phyloP scores from a whole-genome alignment of 2,113 vertebrate species.

The Zootoca vivipara region DNA sequence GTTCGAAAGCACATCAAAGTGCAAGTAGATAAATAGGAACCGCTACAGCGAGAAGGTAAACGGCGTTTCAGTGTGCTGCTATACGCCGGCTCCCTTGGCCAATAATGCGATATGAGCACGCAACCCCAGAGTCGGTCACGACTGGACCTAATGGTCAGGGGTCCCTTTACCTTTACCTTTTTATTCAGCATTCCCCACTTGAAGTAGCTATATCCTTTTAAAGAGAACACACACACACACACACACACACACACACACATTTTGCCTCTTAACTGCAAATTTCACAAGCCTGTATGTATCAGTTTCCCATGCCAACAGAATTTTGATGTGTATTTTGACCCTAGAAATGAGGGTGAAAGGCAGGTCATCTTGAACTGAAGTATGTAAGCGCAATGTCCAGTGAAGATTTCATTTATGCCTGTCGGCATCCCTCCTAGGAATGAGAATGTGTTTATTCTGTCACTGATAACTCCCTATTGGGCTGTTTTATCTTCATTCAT shows the following conservation, averaged over 20 bases:
- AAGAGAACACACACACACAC: no score
- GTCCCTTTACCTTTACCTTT: no score
- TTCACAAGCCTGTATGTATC: neutral
- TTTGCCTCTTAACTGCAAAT: constrained; percentile 25
- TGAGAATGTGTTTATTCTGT: constrained; percentile 37
- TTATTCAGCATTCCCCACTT: neutral
- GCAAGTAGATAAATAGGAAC: no score
- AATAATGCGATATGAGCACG: no score
- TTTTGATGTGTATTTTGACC: constrained; percentile 31
- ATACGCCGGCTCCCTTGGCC: no score
- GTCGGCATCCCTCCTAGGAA: constrained; percentile 36
- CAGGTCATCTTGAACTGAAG: constrained; percentile 50
- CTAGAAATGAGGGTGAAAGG: constrained; percentile 46
- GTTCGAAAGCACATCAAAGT: no score
- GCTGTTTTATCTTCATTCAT: constrained; percentile 45
- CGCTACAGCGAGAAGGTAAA: no score
- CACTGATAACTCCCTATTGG: constrained; percentile 45
- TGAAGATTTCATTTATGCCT: constrained; percentile 56
- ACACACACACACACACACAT: no score
- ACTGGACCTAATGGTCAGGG: no score
- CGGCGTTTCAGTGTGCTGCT: no score
- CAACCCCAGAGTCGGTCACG: no score
- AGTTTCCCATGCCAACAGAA: neutral
- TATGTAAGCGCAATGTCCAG: constrained; percentile 31
- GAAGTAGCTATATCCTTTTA: accelerated